These are phyloP conservation scores for Zygogramma bicolorata DNA, from an alignment of 2,888 invertebrate species.

Conservation along the genomic window DNA sequence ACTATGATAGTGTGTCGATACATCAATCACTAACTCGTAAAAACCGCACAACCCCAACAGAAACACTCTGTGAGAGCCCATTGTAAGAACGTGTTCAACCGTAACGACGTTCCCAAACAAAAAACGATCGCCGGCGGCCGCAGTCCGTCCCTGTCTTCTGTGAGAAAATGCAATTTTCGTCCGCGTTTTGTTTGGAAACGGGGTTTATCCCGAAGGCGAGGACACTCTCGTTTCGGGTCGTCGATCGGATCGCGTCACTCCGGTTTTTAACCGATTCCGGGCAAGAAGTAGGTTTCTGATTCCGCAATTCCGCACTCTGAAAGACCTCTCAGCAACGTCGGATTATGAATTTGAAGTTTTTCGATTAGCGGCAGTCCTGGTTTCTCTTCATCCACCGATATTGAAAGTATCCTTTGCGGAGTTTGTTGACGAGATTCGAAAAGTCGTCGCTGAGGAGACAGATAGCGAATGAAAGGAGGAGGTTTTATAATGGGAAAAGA, in stretches of 20 bases:
- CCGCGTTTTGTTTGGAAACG: conserved; percentile 17
- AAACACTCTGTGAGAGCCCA: too few species aligned
- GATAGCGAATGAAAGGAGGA: too few species aligned
- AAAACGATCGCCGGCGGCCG: neutral
- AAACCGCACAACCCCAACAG: too few species aligned
- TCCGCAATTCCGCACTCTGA: too few species aligned
- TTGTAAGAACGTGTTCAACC: neutral
- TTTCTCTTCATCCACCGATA: too few species aligned
- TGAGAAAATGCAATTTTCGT: conserved; percentile 20
- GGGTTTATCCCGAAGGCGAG: neutral
- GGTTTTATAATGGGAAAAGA: too few species aligned
- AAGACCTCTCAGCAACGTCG: neutral
- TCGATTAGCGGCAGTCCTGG: too few species aligned
- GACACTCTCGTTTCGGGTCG: neutral
- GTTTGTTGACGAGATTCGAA: too few species aligned
- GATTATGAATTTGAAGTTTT: neutral
- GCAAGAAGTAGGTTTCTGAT: neutral
- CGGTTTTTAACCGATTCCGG: neutral
- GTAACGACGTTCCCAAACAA: neutral
- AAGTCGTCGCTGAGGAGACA: too few species aligned
- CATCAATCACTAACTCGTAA: too few species aligned
- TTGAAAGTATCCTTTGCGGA: too few species aligned
- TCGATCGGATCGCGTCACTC: neutral
- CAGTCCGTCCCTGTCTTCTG: neutral
- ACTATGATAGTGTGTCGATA: too few species aligned